Evolutionary conservation across 2,113 vertebrate species (phyloP).

Genomic region (Ptychochromis oligacanthus): DNA sequence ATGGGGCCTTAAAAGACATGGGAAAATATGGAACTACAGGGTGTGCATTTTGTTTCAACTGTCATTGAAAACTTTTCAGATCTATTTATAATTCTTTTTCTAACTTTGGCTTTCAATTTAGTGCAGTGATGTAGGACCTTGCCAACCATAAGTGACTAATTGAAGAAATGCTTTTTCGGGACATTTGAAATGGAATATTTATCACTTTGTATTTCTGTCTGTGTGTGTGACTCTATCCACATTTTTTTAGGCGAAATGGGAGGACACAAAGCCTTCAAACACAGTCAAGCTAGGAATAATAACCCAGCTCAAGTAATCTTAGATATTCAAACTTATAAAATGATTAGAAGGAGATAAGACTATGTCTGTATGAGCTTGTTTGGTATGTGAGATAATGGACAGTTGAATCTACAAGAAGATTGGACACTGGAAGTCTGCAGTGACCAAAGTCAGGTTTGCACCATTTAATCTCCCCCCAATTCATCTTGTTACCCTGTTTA

Average conservation of each 20-base stretch:
- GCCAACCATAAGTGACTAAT: neutral
- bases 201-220: neutral
- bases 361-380: neutral
- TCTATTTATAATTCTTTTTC: neutral
- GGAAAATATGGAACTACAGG: neutral
- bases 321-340: neutral
- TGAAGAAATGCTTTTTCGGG: neutral
- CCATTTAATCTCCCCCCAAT: constrained; percentile 5
- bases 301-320: neutral
- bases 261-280: neutral
- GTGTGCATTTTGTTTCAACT: neutral
- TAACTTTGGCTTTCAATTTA: neutral
- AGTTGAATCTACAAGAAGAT: neutral
- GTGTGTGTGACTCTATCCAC: neutral
- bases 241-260: neutral
- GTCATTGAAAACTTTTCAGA: neutral
- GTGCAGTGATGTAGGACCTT: neutral
- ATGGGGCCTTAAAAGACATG: neutral
- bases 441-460: neutral
- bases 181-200: neutral
- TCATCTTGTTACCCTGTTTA: constrained; percentile 44
- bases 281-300: neutral
- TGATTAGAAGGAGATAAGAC: neutral
- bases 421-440: neutral
- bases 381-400: neutral